phyloP scores from a whole-genome alignment of 2,113 vertebrate genomes.

The Apteryx mantelli region DNA sequence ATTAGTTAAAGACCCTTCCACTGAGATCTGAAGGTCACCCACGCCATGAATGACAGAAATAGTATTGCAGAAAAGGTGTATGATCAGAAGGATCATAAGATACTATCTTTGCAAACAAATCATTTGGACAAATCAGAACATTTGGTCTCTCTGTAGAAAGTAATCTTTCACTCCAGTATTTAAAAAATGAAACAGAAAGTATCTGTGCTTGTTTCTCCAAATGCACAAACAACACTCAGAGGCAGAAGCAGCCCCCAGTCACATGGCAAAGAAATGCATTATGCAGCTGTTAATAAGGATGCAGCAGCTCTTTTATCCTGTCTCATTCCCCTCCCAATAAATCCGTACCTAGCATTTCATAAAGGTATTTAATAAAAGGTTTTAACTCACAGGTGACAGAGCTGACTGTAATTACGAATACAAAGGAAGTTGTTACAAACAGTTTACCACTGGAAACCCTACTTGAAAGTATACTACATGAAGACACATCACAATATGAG shows the following conservation, averaged over 20 bases:
- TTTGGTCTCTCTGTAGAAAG: neutral
- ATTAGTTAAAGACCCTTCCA: slow-evolving; percentile 11
- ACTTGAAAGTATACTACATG: neutral
- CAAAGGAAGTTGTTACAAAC: neutral
- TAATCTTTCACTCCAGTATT: neutral
- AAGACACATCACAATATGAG: neutral
- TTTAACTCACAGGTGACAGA: slow-evolving; percentile 22
- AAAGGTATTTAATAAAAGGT: slow-evolving; percentile 9
- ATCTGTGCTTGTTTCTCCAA: neutral
- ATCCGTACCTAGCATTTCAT: slow-evolving; percentile 1
- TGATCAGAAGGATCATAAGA: neutral
- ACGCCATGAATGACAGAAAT: neutral
- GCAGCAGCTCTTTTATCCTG: neutral
- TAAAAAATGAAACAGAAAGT: neutral
- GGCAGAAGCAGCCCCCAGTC: neutral
- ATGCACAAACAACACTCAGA: neutral
- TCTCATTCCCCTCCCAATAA: neutral
- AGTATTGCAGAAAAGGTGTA: neutral
- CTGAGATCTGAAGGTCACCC: slow-evolving; percentile 23
- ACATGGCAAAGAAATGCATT: neutral
- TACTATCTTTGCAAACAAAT: neutral
- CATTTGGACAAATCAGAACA: neutral
- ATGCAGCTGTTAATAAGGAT: neutral
- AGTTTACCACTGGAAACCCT: neutral
- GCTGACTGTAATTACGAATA: neutral